Evolutionary conservation across 2,113 vertebrate species (phyloP).

Genomic region (Microtus pennsylvanicus): DNA sequence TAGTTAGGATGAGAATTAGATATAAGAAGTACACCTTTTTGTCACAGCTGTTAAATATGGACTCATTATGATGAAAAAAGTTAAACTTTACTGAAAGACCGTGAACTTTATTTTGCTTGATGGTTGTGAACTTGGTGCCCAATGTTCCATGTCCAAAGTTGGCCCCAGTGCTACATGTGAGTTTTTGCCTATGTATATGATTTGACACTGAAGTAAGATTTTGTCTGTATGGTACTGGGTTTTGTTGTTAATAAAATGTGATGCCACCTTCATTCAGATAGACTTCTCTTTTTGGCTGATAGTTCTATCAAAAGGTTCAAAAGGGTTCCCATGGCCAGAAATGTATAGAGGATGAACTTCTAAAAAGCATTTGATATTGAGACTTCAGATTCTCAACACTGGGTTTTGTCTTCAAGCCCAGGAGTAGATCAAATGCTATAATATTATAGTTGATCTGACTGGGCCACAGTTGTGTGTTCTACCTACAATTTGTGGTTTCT

Average conservation of each 20-base stretch:
- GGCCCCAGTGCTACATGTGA: constrained; percentile 43
- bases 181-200: constrained; percentile 11
- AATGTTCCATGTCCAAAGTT: constrained; percentile 35
- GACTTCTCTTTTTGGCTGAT: background rate
- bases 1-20: constrained; percentile 47
- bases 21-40: constrained; percentile 38
- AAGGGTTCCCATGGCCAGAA: background rate
- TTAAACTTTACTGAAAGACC: constrained; percentile 29
- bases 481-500: background rate
- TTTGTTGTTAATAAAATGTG: constrained; percentile 76
- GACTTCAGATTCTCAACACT: background rate
- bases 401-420: background rate
- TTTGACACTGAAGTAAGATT: constrained; percentile 40
- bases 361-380: background rate
- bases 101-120: constrained; percentile 49
- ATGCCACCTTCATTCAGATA: background rate
- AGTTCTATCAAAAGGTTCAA: background rate
- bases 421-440: constrained; percentile 38
- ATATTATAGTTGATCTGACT: background rate
- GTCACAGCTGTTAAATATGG: constrained; percentile 44
- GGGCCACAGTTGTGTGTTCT: background rate
- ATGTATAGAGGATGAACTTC: background rate
- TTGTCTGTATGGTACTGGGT: constrained; percentile 53
- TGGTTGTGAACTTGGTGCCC: constrained; percentile 55
- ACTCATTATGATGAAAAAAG: constrained; percentile 4